Evolutionary conservation across 1,140 invertebrate species (phyloP), one percentile per base, ranked within the genome.

Genomic region (Octopus bimaculoides): DNA sequence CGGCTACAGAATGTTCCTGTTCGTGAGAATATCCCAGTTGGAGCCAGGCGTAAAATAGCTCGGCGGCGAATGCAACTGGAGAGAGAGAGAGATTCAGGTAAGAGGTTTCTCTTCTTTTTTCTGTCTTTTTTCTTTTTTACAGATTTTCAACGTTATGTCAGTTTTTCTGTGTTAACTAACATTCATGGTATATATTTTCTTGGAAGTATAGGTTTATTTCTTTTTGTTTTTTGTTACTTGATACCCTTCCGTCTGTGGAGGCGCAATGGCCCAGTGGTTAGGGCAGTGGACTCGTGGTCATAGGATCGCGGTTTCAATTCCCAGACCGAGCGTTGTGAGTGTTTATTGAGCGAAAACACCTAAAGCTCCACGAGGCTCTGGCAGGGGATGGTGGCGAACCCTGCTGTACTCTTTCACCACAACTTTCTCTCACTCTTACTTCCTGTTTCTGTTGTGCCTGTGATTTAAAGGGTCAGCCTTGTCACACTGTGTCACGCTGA

Each of bases 61-160:
- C 17, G 66, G 14, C 66, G 66, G 5, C 7, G 66, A 20, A 71
- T 71, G 66, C 66, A 71, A 14, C 17, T 71, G 6, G 66, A 71
- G 26, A 71, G 66, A 71, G 66, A 71, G 26, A 71, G 66, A 71
- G 66, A 71, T 71, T 71, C 66, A 71, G 66, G 66, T 71, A 71
- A 12, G 56, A 12, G 17, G 9, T 61, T 61, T 9, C 9, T 61
- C 4, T 9, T 5, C 5, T n/a, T 12, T n/a, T n/a, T n/a, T 4
- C 4, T 0, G 26, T 4, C 0, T n/a, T n/a, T n/a, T 6, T 20
- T n/a, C 4, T 71, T 20, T 17, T 0, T 17, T 71, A 71, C 56
- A 61, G 17, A 61, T 61, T 17, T 12, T 61, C 56, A 61, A 61
- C 4, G 9, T 61, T 12, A 12, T 61, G 17, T 61, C 17, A 17